Evolutionary conservation across 2,888 invertebrate species (phyloP).

Genomic region (Scaptomyza cyrtandrae): DNA sequence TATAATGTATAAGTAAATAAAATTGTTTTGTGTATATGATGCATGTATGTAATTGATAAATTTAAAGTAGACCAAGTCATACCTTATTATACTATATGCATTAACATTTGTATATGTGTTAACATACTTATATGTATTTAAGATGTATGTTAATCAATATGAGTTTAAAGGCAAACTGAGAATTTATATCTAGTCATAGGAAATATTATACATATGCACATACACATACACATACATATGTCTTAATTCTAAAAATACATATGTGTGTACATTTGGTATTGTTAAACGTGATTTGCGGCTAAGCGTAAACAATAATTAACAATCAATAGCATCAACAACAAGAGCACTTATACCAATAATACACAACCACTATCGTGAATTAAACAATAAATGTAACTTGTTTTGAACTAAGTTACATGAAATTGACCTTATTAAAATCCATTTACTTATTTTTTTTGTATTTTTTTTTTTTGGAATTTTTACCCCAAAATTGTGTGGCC

Average conservation of each 20-base stretch:
- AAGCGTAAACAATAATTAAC: conserved; percentile 17
- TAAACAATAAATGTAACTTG: conserved; percentile 44
- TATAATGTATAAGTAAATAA: conserved; percentile 5
- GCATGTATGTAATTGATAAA: conserved; percentile 13
- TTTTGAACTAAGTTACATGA: conserved; percentile 8
- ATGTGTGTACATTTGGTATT: conserved; percentile 18
- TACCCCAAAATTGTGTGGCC: conserved; percentile 16
- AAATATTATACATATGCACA: conserved; percentile 23
- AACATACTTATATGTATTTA: neutral
- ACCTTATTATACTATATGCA: conserved; percentile 1
- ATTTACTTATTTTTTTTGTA: neutral
- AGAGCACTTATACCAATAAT: conserved; percentile 12
- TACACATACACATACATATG: conserved; percentile 1
- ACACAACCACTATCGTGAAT: conserved; percentile 35
- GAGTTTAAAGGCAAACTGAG: conserved; percentile 16
- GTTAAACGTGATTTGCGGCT: conserved; percentile 18
- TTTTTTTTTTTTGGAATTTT: conserved; percentile 13
- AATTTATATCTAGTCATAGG: conserved; percentile 70
- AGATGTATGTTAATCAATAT: conserved; percentile 13
- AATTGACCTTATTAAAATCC: neutral
- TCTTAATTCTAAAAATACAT: conserved; percentile 9
- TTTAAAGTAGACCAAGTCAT: conserved; percentile 7
- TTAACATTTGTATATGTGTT: neutral
- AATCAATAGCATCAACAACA: conserved; percentile 22
- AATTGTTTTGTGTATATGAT: conserved; percentile 15